phyloP scores from a whole-genome alignment of 1,140 invertebrate species.

The Neuroterus valhalla region DNA sequence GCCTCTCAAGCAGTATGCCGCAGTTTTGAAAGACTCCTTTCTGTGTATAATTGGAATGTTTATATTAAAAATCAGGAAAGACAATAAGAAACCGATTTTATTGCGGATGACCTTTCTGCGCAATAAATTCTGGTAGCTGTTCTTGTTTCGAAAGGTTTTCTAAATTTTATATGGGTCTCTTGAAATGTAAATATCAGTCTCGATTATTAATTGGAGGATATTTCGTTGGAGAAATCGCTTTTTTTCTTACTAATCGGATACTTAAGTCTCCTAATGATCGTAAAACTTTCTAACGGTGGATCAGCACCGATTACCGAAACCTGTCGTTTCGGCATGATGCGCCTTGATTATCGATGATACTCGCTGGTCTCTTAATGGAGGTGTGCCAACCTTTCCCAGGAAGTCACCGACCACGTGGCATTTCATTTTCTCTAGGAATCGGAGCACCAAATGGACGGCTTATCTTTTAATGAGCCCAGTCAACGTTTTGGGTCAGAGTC shows the following conservation, averaged over 20 bases:
- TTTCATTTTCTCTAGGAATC: conserved; percentile 20
- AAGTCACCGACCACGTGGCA: conserved; percentile 5
- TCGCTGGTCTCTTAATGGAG: conserved; percentile 52
- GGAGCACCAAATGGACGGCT: conserved; percentile 10
- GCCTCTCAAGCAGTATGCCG: too few relatives aligned
- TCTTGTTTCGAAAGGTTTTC: neutral
- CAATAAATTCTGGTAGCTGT: neutral
- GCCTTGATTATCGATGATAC: conserved; percentile 44
- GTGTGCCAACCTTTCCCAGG: conserved; percentile 43
- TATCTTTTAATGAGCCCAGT: conserved; percentile 9
- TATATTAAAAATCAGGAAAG: too few relatives aligned
- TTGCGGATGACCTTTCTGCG: neutral
- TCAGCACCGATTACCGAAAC: conserved; percentile 51
- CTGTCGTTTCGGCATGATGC: conserved; percentile 49
- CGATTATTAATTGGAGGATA: conserved; percentile 30
- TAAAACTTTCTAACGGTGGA: conserved; percentile 56
- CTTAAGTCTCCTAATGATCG: conserved; percentile 35
- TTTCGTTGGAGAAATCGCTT: conserved; percentile 21
- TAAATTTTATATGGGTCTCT: conserved; percentile 7
- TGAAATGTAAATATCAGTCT: conserved; percentile 7
- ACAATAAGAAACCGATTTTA: too few relatives aligned
- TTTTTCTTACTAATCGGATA: conserved; percentile 13
- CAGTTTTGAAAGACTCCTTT: too few relatives aligned
- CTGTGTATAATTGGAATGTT: too few relatives aligned
- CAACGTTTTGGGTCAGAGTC: conserved; percentile 14